phyloP scores from a whole-genome alignment of 1,140 invertebrate genomes.

The Aplysia californica region DNA sequence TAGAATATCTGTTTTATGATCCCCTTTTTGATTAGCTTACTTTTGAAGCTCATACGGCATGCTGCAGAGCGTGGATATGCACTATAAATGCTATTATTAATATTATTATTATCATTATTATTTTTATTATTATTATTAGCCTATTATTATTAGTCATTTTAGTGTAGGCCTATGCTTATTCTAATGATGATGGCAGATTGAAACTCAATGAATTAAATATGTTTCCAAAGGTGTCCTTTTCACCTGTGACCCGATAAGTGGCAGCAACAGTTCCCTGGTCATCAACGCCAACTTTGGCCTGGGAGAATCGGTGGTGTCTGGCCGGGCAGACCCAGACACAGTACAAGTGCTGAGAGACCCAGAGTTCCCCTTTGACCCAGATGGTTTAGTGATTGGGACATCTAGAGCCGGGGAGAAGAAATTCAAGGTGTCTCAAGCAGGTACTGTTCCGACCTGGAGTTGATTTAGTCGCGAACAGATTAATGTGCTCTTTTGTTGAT shows the following conservation, averaged over 20 bases:
- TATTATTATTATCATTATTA: too few species aligned
- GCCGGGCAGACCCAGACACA: slow-evolving; percentile 79
- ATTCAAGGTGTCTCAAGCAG: slow-evolving; percentile 15
- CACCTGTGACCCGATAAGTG: slow-evolving; percentile 2
- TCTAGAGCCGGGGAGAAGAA: slow-evolving; percentile 7
- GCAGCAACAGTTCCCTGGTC: slow-evolving; percentile 1
- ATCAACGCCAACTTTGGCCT: slow-evolving; percentile 32
- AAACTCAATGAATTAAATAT: too few species aligned
- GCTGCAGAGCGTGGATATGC: too few species aligned
- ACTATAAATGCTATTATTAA: too few species aligned
- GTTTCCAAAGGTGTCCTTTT: slow-evolving; percentile 27
- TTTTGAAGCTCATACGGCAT: too few species aligned
- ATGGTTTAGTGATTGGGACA: not conserved
- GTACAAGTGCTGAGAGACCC: slow-evolving; percentile 72
- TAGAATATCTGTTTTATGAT: too few species aligned
- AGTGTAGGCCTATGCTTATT: too few species aligned
- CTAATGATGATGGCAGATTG: too few species aligned
- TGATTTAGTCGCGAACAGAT: not conserved
- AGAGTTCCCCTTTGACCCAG: slow-evolving; percentile 39
- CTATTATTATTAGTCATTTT: too few species aligned
- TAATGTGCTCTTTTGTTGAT: not conserved
- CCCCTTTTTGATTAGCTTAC: too few species aligned
- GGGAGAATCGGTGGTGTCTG: slow-evolving; percentile 81
- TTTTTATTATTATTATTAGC: too few species aligned
- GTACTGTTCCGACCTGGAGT: not conserved